A percentile compares a stretch with the other conserved stretches of the same genome.
Evolutionary conservation across 2,113 vertebrate species (phyloP).

Genomic region (Pionites leucogaster): DNA sequence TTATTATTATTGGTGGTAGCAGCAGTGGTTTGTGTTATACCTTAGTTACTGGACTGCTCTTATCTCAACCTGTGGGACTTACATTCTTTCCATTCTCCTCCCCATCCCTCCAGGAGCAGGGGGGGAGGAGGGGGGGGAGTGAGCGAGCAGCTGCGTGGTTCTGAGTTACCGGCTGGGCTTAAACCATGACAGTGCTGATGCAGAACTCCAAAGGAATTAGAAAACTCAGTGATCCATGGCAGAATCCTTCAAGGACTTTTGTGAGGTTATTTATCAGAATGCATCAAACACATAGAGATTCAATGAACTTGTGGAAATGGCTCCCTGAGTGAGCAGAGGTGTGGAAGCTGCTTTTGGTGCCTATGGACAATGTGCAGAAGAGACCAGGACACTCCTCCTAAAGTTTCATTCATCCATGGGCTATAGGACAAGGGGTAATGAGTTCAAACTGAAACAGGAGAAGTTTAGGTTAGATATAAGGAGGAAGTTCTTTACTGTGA

Average conservation of each 20-base stretch:
- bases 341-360: not conserved
- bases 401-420: not conserved
- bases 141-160: no score
- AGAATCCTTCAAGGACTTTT: not conserved
- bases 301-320: not conserved
- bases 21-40: no score
- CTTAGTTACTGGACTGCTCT: no score
- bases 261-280: not conserved
- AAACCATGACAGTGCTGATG: not conserved
- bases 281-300: not conserved
- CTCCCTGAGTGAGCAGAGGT: not conserved
- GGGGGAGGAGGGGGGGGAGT: no score
- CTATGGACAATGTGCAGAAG: not conserved
- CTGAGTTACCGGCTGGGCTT: no score
- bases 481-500: not conserved
- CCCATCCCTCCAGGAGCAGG: no score
- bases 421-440: not conserved
- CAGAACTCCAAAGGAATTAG: constrained; percentile 1
- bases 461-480: not conserved
- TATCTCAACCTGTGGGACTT: no score
- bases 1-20: no score
- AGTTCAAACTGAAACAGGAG: not conserved
- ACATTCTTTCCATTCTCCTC: no score
- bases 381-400: not conserved
- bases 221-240: not conserved